phyloP scores from a whole-genome alignment of 2,113 vertebrate genomes.

The Pelecanus crispus region DNA sequence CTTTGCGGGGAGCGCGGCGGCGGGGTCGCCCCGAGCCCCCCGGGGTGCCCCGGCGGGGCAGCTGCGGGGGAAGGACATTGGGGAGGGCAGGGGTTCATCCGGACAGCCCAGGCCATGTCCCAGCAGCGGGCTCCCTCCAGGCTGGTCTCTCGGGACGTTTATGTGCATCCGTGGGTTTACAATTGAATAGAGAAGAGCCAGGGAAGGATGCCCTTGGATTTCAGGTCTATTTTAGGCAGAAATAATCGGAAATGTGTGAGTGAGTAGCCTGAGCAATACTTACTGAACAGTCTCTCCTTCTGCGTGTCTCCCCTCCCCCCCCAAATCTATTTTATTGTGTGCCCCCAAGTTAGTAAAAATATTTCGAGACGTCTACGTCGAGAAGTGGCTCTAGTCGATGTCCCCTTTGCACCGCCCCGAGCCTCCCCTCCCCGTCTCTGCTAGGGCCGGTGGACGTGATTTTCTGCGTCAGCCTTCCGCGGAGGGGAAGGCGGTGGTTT shows the following conservation, averaged over 20 bases:
- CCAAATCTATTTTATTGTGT: neutral
- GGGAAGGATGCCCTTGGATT: neutral
- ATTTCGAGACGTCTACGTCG: neutral
- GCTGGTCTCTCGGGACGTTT: neutral
- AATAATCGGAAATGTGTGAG: neutral
- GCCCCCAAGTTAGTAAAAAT: neutral
- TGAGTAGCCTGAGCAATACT: neutral
- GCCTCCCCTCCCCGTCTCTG: neutral
- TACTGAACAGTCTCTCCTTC: neutral
- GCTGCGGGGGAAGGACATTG: too few relatives aligned
- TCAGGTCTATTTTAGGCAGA: neutral
- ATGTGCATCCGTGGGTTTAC: neutral
- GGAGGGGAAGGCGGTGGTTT: neutral
- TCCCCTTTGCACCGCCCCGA: neutral
- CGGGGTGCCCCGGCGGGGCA: neutral
- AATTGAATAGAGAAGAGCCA: neutral
- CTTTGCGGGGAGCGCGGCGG: neutral
- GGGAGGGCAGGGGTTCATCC: too few relatives aligned
- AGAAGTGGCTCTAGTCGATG: neutral
- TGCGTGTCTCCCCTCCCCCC: neutral
- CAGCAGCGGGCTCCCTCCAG: neutral
- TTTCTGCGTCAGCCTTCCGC: neutral
- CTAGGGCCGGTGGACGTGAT: neutral
- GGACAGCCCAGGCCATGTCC: too few relatives aligned
- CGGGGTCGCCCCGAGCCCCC: neutral